Base-by-base conservation (phyloP, 2,888 invertebrate genomes). In the Brachyopa scutellaris region DNA sequence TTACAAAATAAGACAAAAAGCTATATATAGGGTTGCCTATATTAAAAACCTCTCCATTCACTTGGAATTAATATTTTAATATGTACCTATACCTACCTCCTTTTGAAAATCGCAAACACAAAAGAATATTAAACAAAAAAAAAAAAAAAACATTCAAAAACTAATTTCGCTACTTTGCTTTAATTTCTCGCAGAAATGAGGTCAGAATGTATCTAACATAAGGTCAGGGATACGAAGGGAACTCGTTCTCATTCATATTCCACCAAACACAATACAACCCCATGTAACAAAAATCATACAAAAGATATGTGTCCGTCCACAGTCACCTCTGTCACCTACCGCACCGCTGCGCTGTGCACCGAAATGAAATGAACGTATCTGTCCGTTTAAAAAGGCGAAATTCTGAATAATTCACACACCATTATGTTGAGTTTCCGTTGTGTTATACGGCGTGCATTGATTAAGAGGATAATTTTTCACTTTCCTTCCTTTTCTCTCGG, bases 391-490 rank as follows among this genome's bases (percentile, higher is more conserved):
- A 42, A 7, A 17, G 53, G 38, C 53, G 53, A 49, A 70, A 13
- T 74, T 74, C 62, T 74, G 79, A 80, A 76, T 80, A 76, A 80
- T 80, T 70, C 69, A 69, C 74, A 69, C 61, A 66, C 45, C 23
- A 45, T 79, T 66, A 31, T 73, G 40, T 40, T 33, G 29, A 47
- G 45, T 73, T 73, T 73, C 76, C 67, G 67, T 62, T 69, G 62
- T 47, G 53, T 55, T n/a, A n/a, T n/a, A n/a, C n/a, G 51, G 57
- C 80, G 64, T 70, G 82, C 82, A 82, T 82, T 82, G 82, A 82
- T 82, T 82, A 82, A 77, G 82, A 72, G 77, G 82, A 82, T 82
- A 77, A 82, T 82, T 82, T 77, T 66, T 82, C 72, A 82, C 59
- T 61, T 61, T 62, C 49, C 47, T 61, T 67, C 23, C 40, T 47